These are phyloP conservation scores for Mormyrops boulengeri DNA, from an alignment of 2,797 vertebrate genomes.

Conservation along the genomic window DNA sequence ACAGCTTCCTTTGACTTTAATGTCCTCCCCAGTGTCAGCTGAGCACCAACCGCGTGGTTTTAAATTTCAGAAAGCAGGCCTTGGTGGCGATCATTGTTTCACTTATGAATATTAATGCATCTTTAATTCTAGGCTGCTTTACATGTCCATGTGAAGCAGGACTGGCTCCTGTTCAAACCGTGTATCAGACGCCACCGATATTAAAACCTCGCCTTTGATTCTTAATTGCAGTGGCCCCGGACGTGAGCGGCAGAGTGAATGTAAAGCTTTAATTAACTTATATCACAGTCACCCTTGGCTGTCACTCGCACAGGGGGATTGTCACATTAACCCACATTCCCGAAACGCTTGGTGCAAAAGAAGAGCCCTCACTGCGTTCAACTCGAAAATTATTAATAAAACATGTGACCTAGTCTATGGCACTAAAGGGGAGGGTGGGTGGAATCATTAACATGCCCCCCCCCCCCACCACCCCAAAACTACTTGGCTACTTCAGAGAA, in stretches of 20 bases:
- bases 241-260: constrained; percentile 72
- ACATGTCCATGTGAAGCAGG: constrained; percentile 76
- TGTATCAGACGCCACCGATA: constrained; percentile 76
- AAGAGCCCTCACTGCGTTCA: background rate
- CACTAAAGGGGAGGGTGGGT: background rate
- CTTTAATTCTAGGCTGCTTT: constrained; percentile 77
- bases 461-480: background rate
- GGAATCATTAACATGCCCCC: background rate
- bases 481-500: background rate
- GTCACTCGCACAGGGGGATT: constrained; percentile 53
- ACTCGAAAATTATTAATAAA: background rate
- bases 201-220: constrained; percentile 79
- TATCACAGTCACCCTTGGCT: constrained; percentile 74
- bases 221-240: constrained; percentile 77
- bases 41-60: constrained; percentile 67
- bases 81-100: constrained; percentile 73
- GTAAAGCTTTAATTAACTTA: constrained; percentile 83
- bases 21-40: background rate
- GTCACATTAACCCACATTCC: background rate
- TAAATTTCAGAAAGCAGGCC: constrained; percentile 62
- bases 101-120: constrained; percentile 81
- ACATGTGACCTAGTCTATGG: background rate
- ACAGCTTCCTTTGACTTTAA: background rate
- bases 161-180: constrained; percentile 73
- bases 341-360: background rate